These are phyloP conservation scores for Camelus bactrianus DNA, from an alignment of 2,113 vertebrate genomes.

Conservation along the genomic window DNA sequence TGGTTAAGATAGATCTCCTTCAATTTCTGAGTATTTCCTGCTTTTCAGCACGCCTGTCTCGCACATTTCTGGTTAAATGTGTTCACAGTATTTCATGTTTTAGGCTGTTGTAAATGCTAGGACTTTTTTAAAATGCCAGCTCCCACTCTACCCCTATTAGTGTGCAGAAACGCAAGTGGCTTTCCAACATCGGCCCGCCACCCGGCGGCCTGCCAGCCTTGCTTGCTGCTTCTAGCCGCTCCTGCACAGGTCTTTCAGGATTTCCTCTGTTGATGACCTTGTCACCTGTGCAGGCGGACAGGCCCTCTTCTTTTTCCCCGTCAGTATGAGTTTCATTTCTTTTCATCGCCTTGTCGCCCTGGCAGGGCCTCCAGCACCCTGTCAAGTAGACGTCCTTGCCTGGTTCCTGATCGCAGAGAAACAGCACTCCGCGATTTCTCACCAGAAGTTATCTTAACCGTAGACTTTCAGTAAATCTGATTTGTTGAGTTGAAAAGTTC, in stretches of 20 bases:
- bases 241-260: accelerated
- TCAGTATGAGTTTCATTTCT: accelerated
- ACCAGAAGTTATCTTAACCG: background rate
- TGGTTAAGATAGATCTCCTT: background rate
- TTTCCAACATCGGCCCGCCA: accelerated
- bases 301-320: accelerated
- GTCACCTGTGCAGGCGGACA: accelerated
- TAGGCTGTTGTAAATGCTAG: background rate
- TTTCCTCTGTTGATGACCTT: accelerated
- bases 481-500: background rate
- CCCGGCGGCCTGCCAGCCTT: background rate
- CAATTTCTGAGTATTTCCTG: background rate
- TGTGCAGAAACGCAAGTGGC: background rate
- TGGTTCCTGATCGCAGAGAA: background rate
- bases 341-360: accelerated
- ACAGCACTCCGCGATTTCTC: background rate
- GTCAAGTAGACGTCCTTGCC: background rate
- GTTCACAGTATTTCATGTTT: background rate
- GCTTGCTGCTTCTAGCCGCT: accelerated
- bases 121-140: no score
- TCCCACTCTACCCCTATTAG: no score
- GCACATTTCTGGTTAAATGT: background rate
- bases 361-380: accelerated
- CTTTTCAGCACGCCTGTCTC: background rate
- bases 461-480: background rate